phyloP scores from a whole-genome alignment of 2,797 vertebrate genomes.

The Adrianichthys oophorus region DNA sequence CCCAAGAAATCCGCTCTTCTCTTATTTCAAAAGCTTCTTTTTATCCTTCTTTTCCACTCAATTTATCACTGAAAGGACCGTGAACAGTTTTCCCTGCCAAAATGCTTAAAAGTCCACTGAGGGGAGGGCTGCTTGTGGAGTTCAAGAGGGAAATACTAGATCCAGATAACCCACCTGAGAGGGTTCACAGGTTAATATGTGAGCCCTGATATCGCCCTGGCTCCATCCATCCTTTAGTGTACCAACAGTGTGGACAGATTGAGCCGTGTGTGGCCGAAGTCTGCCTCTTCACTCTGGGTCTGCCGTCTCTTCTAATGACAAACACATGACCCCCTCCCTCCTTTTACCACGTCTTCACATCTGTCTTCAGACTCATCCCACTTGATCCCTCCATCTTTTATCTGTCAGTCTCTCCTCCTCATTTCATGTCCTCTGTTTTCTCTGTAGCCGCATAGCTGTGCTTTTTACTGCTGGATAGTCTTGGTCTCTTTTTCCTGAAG shows the following conservation, averaged over 20 bases:
- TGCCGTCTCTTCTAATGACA: constrained; percentile 39
- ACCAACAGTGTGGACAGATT: constrained; percentile 2
- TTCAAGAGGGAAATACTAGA: constrained; percentile 17
- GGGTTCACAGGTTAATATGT: constrained; percentile 23
- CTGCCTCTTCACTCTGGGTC: constrained; percentile 3
- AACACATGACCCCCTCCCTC: constrained; percentile 50
- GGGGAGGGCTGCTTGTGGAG: constrained; percentile 13
- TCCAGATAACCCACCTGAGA: constrained; percentile 33
- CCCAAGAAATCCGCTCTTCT: constrained; percentile 35
- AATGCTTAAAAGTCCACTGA: constrained; percentile 5
- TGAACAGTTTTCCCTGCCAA: constrained; percentile 21
- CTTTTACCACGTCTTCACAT: constrained; percentile 34
- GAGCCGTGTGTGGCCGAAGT: constrained; percentile 8
- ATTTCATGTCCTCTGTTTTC: constrained; percentile 23
- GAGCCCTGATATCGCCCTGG: constrained; percentile 6
- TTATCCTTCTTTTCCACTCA: constrained; percentile 49
- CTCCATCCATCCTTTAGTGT: not conserved
- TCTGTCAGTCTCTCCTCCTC: constrained; percentile 33
- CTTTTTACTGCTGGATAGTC: constrained; percentile 56
- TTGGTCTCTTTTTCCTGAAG: constrained; percentile 32
- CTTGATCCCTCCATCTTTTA: constrained; percentile 47
- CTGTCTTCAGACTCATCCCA: constrained; percentile 35
- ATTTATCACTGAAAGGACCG: constrained; percentile 53
- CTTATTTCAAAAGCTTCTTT: constrained; percentile 44
- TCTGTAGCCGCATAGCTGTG: constrained; percentile 13